These are phyloP conservation scores for Brachycybe producta DNA, from an alignment of 2,888 invertebrate genomes.

Conservation along the genomic window DNA sequence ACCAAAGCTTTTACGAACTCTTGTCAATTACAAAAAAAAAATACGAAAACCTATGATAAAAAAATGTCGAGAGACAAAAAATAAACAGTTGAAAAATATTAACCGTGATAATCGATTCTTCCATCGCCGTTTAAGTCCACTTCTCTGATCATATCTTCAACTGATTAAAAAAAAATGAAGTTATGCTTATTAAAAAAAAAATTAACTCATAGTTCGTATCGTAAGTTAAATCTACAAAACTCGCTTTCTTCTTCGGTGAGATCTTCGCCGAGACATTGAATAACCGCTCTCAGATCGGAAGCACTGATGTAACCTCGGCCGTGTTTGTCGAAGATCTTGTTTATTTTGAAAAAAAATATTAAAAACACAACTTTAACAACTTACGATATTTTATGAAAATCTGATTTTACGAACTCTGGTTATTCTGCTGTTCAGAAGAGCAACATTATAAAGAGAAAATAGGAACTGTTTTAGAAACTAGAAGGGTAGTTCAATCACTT, in stretches of 20 bases:
- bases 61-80: no score
- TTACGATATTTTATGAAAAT: no score
- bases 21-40: constrained; percentile 32
- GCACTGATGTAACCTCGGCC: constrained; percentile 85
- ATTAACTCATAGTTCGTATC: not conserved
- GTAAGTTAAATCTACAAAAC: constrained; percentile 29
- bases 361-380: no score
- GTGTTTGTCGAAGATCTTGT: constrained; percentile 65
- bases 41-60: no score
- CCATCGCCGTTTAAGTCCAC: constrained; percentile 91
- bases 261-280: constrained; percentile 79
- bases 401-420: no score
- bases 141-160: constrained; percentile 93
- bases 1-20: constrained; percentile 73
- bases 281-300: constrained; percentile 69
- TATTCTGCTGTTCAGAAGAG: no score
- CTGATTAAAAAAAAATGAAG: constrained; percentile 39
- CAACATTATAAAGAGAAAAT: no score
- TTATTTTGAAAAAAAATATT: no score
- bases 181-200: not conserved
- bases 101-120: constrained; percentile 82
- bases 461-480: no score
- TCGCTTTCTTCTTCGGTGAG: constrained; percentile 79
- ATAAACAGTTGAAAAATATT: constrained; percentile 23
- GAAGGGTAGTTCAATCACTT: no score